Percentiles rank a stretch among this genome's conserved stretches.
These are phyloP conservation scores for Seira ritae DNA, from an alignment of 2,888 invertebrate species.

Conservation along the genomic window DNA sequence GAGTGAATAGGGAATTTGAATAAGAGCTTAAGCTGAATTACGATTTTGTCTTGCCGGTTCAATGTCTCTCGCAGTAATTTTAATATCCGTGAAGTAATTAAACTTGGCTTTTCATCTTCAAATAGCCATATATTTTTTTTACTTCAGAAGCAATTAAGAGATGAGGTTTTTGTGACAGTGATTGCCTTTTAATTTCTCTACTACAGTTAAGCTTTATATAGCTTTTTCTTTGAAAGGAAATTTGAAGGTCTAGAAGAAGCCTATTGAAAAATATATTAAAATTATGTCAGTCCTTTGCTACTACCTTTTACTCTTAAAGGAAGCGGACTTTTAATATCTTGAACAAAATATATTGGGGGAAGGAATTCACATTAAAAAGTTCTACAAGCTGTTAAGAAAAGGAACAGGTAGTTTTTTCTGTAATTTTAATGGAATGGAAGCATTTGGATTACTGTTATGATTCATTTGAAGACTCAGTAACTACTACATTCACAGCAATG, in stretches of 20 bases:
- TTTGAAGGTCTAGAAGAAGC: not conserved
- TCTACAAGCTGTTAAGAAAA: too few relatives aligned
- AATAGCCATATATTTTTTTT: too few relatives aligned
- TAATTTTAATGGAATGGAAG: slow-evolving; percentile 53
- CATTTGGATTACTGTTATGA: slow-evolving; percentile 59
- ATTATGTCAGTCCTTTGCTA: too few relatives aligned
- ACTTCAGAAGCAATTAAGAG: too few relatives aligned
- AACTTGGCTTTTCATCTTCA: not conserved
- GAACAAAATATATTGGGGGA: too few relatives aligned
- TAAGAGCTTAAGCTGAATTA: not conserved
- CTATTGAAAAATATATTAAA: not conserved
- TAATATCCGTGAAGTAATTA: not conserved
- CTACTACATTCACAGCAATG: too few relatives aligned
- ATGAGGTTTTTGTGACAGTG: not conserved
- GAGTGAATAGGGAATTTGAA: not conserved
- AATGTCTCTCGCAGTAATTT: not conserved
- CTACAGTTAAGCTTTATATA: not conserved
- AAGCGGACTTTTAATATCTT: too few relatives aligned
- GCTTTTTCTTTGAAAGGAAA: not conserved
- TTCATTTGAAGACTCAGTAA: not conserved
- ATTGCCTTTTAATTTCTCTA: not conserved
- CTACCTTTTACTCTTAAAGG: too few relatives aligned
- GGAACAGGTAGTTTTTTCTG: slow-evolving; percentile 23
- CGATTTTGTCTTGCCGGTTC: not conserved
- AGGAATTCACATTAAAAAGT: too few relatives aligned